A percentile compares a stretch with the other conserved stretches of the same genome.
Conservation (phyloP, 1,140 invertebrate species). For the Drosophila quadrilineata region DNA sequence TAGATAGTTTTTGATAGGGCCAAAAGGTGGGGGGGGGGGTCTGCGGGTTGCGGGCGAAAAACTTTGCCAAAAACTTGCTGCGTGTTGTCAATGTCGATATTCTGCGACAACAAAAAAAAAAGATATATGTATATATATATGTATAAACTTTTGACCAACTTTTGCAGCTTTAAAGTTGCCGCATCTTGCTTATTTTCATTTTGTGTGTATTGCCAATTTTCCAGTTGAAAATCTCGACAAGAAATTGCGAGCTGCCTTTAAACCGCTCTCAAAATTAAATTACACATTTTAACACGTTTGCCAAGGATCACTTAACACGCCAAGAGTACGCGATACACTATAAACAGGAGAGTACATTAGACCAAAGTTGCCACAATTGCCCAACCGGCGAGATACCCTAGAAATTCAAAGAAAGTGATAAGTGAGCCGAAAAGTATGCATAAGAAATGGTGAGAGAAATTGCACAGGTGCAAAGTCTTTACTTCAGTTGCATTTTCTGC, state of each 20-base stretch:
- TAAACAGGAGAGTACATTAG: constrained; percentile 15
- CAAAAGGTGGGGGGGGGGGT: too few relatives aligned
- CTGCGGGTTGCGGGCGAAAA: too few relatives aligned
- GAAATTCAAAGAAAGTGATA: neutral
- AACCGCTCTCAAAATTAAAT: constrained; percentile 47
- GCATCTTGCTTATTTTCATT: too few relatives aligned
- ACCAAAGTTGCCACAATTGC: too few relatives aligned
- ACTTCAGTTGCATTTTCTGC: too few relatives aligned
- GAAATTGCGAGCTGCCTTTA: constrained; percentile 23
- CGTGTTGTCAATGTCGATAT: constrained; percentile 57
- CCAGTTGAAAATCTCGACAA: constrained; percentile 22
- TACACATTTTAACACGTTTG: constrained; percentile 60
- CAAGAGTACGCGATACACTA: constrained; percentile 17
- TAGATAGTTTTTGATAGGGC: constrained; percentile 11
- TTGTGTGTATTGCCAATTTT: constrained; percentile 12
- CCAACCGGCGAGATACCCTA: neutral
- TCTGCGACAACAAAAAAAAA: too few relatives aligned
- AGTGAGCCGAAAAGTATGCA: neutral
- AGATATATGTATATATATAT: too few relatives aligned
- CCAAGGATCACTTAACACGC: constrained; percentile 47
- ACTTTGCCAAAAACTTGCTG: too few relatives aligned
- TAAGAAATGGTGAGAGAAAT: too few relatives aligned
- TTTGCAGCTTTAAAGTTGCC: constrained; percentile 25
- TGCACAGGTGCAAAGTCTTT: too few relatives aligned
- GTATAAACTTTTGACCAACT: constrained; percentile 40